phyloP scores from a whole-genome alignment of 1,140 invertebrate species.

The Alviniconcha marisindica region DNA sequence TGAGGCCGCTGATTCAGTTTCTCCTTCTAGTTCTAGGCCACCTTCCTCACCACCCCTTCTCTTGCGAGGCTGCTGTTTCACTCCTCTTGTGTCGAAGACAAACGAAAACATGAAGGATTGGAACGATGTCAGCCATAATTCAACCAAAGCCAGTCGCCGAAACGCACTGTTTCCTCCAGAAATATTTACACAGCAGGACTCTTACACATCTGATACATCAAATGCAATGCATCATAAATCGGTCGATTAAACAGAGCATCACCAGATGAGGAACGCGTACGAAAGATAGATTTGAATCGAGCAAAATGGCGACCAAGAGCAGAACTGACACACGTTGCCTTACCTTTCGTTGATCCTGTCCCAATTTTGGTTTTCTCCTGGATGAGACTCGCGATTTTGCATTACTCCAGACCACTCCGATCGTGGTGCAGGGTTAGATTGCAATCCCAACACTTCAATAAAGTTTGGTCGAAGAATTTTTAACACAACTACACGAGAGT shows the following conservation, averaged over 20 bases:
- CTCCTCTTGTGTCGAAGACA: too few species aligned
- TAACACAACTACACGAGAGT: slow-evolving; percentile 30
- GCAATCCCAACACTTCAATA: slow-evolving; percentile 21
- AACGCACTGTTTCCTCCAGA: too few species aligned
- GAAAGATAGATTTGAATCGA: slow-evolving; percentile 36
- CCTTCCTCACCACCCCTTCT: too few species aligned
- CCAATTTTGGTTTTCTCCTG: slow-evolving; percentile 25
- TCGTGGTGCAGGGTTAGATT: slow-evolving; percentile 5
- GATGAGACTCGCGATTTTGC: slow-evolving; percentile 32
- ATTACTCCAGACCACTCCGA: slow-evolving; percentile 37
- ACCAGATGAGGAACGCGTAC: slow-evolving; percentile 7
- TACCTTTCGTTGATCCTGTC: slow-evolving; percentile 34
- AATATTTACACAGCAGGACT: too few species aligned
- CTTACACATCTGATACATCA: too few species aligned
- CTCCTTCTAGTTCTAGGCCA: not conserved
- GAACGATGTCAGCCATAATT: too few species aligned
- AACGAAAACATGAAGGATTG: too few species aligned
- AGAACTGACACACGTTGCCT: not conserved
- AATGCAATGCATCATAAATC: too few species aligned
- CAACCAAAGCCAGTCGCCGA: too few species aligned
- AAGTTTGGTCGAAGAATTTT: slow-evolving; percentile 36
- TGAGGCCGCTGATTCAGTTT: not conserved
- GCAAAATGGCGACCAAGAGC: slow-evolving; percentile 37
- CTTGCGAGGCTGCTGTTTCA: too few species aligned
- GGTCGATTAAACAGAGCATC: too few species aligned